Percentiles rank a stretch among this genome's conserved stretches.
These are phyloP conservation scores for Pachypanchax playfairii DNA, from an alignment of 2,113 vertebrate species.

Conservation along the genomic window DNA sequence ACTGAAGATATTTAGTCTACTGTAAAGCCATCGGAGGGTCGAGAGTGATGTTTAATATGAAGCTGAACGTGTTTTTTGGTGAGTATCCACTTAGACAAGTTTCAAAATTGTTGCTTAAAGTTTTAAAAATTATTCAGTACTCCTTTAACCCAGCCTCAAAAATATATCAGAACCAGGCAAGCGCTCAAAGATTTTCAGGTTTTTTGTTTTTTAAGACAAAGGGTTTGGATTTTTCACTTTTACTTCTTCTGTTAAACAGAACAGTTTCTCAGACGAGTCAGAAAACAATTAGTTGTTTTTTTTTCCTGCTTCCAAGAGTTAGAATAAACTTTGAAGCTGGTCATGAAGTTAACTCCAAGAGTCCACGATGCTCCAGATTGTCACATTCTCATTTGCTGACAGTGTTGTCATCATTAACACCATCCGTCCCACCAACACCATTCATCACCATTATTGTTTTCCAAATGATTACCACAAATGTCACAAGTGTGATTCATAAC, in stretches of 20 bases:
- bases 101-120: too few relatives aligned
- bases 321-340: background rate
- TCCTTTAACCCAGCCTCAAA: too few relatives aligned
- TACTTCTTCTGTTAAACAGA: background rate
- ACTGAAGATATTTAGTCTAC: too few relatives aligned
- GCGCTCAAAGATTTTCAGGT: too few relatives aligned
- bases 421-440: constrained; percentile 6
- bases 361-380: too few relatives aligned
- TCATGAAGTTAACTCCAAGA: background rate
- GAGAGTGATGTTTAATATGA: too few relatives aligned
- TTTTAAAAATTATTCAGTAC: too few relatives aligned
- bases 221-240: background rate
- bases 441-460: constrained; percentile 10
- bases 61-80: too few relatives aligned
- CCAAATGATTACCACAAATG: constrained; percentile 7
- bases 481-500: constrained; percentile 24
- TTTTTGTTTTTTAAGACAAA: too few relatives aligned
- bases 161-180: too few relatives aligned
- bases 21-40: too few relatives aligned
- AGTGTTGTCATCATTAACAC: constrained; percentile 6
- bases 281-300: background rate
- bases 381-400: background rate
- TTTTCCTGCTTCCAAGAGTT: background rate
- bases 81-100: too few relatives aligned
- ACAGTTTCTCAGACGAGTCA: background rate